Base-by-base conservation (phyloP, 2,113 vertebrate genomes). In the Nyctibius bracteatus region DNA sequence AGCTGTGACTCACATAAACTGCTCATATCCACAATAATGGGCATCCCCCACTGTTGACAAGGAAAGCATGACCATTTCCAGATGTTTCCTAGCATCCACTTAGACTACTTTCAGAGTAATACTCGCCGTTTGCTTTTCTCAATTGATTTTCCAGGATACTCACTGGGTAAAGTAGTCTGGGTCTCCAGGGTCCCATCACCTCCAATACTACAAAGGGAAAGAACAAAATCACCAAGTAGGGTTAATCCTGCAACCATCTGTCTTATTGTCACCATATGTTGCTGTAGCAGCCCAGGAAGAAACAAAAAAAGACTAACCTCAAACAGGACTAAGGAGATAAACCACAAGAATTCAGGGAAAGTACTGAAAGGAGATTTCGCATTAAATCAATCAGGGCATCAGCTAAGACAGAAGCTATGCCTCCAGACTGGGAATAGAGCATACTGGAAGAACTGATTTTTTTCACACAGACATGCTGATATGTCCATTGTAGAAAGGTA, bases 101-200 rank as follows among this genome's bases (percentile, higher is more conserved):
- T 81, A 39, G 52, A 63, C 2, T 23, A 14, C n/a, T 89, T 68
- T 25, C 41, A 58, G 86, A 59, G 9, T 75, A 90, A 80, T 44
- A 72, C 15, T 27, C 3, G 7, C 28, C 30, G 67, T 84, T 28
- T 13, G 4, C 41, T 52, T 96, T 77, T 80, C 37, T 23, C 10
- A 51, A 31, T 43, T n/a, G 23, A 39, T 37, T 52, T 90, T 73
- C 51, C 31, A 81, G 41, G 65, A 68, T 94, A 98, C 99, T 99
- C 96, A 99, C 99, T 99, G 27, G 99, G 98, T 88, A 99, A 96
- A 25, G 99, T 99, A 88, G 98, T 98, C 68, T 99, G 98, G 12
- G 92, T 98, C 49, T 99, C 98, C 81, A 99, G 96, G 14, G 62
- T 89, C 33, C 97, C 95, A 74, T 99, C 99, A 70, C 99, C 99